Percentiles rank a stretch among this genome's conserved stretches.
These are phyloP conservation scores for Sarcophaga variegata DNA, from an alignment of 2,888 invertebrate genomes.

Conservation along the genomic window DNA sequence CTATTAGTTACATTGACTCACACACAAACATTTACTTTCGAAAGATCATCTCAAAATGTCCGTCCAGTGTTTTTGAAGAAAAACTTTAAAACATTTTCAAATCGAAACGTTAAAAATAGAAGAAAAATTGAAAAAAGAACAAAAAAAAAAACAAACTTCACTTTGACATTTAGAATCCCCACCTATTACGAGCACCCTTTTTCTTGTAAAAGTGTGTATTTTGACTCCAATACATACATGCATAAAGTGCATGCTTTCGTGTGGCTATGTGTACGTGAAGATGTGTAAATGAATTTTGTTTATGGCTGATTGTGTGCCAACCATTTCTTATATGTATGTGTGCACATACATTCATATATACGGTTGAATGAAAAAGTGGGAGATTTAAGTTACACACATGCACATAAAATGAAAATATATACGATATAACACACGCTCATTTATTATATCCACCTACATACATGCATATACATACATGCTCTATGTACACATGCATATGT, in stretches of 20 bases:
- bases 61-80: conserved; percentile 32
- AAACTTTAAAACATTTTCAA: conserved; percentile 40
- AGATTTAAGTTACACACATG: conserved; percentile 15
- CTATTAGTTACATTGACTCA: background rate
- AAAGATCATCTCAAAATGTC: background rate
- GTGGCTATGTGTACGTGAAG: background rate
- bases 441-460: background rate
- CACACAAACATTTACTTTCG: background rate
- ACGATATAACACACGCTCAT: no score
- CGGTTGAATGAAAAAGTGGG: background rate
- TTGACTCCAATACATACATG: background rate
- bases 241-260: background rate
- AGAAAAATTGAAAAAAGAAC: conserved; percentile 31
- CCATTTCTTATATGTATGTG: background rate
- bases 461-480: background rate
- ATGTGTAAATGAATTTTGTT: background rate
- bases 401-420: background rate
- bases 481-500: background rate
- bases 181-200: conserved; percentile 4
- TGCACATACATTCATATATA: conserved; percentile 1
- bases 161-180: conserved; percentile 32
- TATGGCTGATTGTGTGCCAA: conserved; percentile 12
- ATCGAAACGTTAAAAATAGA: conserved; percentile 15
- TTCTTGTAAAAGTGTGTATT: background rate
- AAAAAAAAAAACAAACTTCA: conserved; percentile 5